Base-by-base conservation (phyloP, 2,888 invertebrate species). In the Dynastes tityus region DNA sequence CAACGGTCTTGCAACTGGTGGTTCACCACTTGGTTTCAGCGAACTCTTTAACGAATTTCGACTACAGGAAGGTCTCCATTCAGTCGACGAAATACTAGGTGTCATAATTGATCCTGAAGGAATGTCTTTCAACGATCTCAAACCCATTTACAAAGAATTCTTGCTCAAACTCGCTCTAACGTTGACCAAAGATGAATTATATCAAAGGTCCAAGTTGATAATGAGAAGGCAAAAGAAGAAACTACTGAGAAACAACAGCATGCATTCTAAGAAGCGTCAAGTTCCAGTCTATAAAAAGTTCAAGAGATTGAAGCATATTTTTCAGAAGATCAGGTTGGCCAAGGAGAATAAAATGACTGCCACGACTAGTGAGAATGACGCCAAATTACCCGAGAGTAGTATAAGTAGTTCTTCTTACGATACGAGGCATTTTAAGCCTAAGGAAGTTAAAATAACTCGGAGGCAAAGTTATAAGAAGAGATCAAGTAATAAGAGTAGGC, bases 41-140 rank as follows among this genome's bases (percentile, higher is more conserved):
- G 96, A 96, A 89, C 91, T 96, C 84, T 96, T 96, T 88, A 95
- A 95, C 88, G 96, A 96, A 90, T 95, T 96, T 85, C 93, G 95
- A 84, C 92, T 95, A 85, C 96, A 96, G 89, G 96, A 96, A 89
- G 96, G 96, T 85, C 91, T 96, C 74, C 95, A 95, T 86, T 96
- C 95, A 78, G 93, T 96, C 89, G 96, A 97, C 86, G 96, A 96
- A 85, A 96, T 96, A 84, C 90, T 97, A 71, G 95, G 94, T 85
- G 95, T 95, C 85, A 97, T 97, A 86, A 96, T 97, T 84, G 95
- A 96, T 88, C 94, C 96, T 51, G 96, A 97, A 87, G 97, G 97
- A 79, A 97, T 97, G 96, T 96, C 96, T 77, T 97, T 96, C 88
- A 97, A 97, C 89, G 96, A 97, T 86, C 91, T 97, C 80, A 96